These are phyloP conservation scores for Drosophila longiperda DNA, from an alignment of 2,888 invertebrate species.

Conservation along the genomic window DNA sequence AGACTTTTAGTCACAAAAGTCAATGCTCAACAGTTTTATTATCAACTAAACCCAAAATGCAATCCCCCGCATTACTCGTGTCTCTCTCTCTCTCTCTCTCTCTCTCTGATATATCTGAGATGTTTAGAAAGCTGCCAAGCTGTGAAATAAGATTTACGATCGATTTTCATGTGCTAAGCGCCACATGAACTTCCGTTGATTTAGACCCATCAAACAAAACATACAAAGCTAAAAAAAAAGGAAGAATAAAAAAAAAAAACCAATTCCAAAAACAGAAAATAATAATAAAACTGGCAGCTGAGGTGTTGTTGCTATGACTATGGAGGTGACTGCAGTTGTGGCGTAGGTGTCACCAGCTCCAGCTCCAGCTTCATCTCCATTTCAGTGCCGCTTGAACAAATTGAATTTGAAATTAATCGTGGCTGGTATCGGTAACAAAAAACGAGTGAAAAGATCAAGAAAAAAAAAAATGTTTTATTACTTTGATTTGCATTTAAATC, in stretches of 20 bases:
- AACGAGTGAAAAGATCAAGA: constrained; percentile 10
- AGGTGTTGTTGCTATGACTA: constrained; percentile 41
- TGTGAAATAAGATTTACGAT: constrained; percentile 66
- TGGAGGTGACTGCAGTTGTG: constrained; percentile 1
- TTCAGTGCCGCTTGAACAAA: constrained; percentile 33
- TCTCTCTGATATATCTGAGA: background rate
- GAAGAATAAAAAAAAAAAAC: background rate
- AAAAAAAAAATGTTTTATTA: constrained; percentile 77
- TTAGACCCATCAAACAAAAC: constrained; percentile 41
- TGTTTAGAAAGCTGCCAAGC: constrained; percentile 59
- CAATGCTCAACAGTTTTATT: constrained; percentile 50
- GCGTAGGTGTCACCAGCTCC: constrained; percentile 68
- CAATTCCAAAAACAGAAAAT: constrained; percentile 5
- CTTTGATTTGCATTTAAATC: constrained; percentile 84
- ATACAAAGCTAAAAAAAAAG: background rate
- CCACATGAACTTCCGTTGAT: constrained; percentile 77
- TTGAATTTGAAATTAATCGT: constrained; percentile 76
- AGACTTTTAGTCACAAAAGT: constrained; percentile 23
- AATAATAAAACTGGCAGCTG: constrained; percentile 20
- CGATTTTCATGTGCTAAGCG: constrained; percentile 67
- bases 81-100: background rate
- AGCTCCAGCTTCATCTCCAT: constrained; percentile 13
- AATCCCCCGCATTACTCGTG: constrained; percentile 50
- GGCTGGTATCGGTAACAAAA: constrained; percentile 47
- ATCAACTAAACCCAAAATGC: constrained; percentile 40